Conservation (phyloP, 2,113 vertebrate genomes). For the Periophthalmus modestus region DNA sequence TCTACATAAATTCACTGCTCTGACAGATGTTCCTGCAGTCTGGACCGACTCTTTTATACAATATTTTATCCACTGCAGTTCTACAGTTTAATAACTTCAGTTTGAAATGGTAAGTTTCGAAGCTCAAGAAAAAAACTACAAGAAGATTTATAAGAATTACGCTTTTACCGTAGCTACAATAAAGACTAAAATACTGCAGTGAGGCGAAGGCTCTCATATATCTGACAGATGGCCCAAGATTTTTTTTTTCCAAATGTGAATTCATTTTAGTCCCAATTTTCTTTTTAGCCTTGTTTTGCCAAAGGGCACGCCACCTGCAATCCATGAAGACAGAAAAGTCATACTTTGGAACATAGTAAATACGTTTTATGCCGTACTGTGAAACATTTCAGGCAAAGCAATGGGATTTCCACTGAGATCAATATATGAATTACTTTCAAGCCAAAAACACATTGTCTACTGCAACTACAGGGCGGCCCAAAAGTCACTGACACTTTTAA, state of each 20-base stretch:
- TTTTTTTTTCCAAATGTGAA: neutral
- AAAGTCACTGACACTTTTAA: too few species aligned
- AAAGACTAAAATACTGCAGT: too few species aligned
- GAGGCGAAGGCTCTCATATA: too few species aligned
- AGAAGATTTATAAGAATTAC: neutral
- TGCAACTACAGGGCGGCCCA: too few species aligned
- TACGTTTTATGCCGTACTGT: too few species aligned
- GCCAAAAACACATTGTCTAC: neutral
- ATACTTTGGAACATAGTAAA: too few species aligned
- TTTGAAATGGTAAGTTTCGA: neutral
- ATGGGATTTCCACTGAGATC: neutral
- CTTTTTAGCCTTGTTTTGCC: neutral
- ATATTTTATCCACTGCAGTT: neutral
- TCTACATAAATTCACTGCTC: neutral
- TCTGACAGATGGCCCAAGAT: too few species aligned
- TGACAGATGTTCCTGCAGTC: constrained; percentile 3
- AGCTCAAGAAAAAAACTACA: neutral
- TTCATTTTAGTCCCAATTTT: neutral
- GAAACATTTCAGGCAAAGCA: neutral
- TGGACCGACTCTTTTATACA: neutral
- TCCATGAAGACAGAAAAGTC: too few species aligned
- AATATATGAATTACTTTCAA: neutral
- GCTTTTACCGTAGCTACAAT: neutral
- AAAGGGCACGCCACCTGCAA: too few species aligned
- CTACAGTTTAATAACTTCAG: neutral